phyloP scores from a whole-genome alignment of 2,888 invertebrate genomes.

The Tetropium fuscum region DNA sequence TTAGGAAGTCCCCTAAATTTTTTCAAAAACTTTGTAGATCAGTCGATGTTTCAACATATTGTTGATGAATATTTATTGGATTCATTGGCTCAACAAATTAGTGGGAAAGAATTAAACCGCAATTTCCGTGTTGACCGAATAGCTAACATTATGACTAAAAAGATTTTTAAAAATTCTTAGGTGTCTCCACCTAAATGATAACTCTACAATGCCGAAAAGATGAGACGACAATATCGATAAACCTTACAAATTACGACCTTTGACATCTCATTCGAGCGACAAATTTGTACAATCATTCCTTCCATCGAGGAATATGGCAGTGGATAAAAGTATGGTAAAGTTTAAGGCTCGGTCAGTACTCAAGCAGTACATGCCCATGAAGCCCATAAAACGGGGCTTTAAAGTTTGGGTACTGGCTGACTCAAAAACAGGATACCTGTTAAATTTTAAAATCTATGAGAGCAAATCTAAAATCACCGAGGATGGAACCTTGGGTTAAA shows the following conservation, averaged over 20 bases:
- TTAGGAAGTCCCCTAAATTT: no score
- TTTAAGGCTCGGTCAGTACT: conserved; percentile 11
- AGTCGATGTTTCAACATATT: no score
- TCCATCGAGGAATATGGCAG: conserved; percentile 15
- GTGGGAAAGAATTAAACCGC: no score
- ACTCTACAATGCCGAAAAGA: not conserved
- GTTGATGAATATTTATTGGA: no score
- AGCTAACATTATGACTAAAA: conserved; percentile 12
- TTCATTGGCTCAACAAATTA: no score
- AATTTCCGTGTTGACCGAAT: conserved; percentile 17
- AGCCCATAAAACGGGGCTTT: conserved; percentile 35
- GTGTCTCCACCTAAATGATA: conserved; percentile 8
- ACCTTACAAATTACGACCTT: conserved; percentile 3
- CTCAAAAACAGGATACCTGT: conserved; percentile 23
- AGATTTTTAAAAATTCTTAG: conserved; percentile 24
- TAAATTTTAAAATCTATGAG: not conserved
- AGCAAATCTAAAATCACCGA: not conserved
- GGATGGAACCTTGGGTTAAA: not conserved
- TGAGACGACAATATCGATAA: conserved; percentile 1
- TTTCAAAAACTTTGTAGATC: no score
- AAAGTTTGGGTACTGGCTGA: conserved; percentile 33
- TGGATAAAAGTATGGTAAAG: conserved; percentile 26
- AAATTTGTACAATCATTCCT: conserved; percentile 4
- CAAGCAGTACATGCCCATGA: conserved; percentile 33
- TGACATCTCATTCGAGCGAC: not conserved